Evolutionary conservation across 2,888 invertebrate genomes (phyloP), one percentile per base, ranked within the genome.

Genomic region (Iselma pallidipennis): DNA sequence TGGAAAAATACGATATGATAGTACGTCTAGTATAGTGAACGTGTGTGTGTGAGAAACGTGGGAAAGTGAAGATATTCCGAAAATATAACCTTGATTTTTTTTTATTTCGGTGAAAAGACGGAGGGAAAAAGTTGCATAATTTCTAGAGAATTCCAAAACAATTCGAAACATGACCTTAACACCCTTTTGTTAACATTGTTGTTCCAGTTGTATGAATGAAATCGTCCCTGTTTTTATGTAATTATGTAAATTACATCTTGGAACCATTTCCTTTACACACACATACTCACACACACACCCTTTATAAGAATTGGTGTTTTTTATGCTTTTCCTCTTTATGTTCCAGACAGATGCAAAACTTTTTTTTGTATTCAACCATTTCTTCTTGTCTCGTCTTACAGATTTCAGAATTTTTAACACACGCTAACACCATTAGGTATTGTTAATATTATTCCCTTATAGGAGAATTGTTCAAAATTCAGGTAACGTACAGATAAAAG

Each of bases 171-270:
- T 21, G 45, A 45, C 45, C 45, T 45, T 45, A 45, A 45, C 45
- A 45, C 12, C 31, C 19, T 42, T 26, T n/a, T 55, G 31, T 57
- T 19, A 57, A 25, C 49, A n/a, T n/a, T 31, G 37, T 42, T 42
- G 42, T 45, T 45, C 2, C 10, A 21, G 12, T 25, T 25, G 25
- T 25, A 45, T 45, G 45, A 45, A 45, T 45, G 45, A 45, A 45
- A 45, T 45, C 45, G 45, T 45, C 45, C 45, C 45, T 45, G n/a
- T 10, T 21, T 45, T 21, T 21, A 21, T 21, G 45, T 45, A 45
- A 45, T 45, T 45, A 45, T 45, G 45, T 45, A 45, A 45, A 45
- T 45, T 45, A 12, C 21, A 45, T 45, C 45, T 45, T 45, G 21
- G 45, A 45, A 21, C 45, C 19, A 45, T 45, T 45, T 45, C 45